phyloP scores from a whole-genome alignment of 2,797 vertebrate genomes.

The Lophius americanus region DNA sequence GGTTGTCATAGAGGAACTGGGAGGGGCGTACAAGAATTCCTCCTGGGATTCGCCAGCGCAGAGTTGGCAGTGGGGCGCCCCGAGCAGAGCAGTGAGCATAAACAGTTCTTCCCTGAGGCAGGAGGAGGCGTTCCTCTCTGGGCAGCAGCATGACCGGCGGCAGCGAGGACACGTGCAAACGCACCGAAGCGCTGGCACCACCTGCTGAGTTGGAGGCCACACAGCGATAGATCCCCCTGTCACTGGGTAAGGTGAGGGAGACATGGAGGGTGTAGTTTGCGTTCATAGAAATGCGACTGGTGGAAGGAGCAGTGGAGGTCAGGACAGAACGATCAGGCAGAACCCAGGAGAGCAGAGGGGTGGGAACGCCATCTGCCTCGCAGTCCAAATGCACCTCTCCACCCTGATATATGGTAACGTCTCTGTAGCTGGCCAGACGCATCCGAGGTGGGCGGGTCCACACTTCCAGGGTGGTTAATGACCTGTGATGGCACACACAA shows the following conservation, averaged over 20 bases:
- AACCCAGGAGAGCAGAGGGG: conserved; percentile 91
- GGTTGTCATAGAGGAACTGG: conserved; percentile 90
- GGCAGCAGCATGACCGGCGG: conserved; percentile 90
- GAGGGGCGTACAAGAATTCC: conserved; percentile 89
- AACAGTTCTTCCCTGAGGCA: conserved; percentile 81
- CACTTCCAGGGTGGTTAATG: conserved; percentile 83
- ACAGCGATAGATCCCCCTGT: conserved; percentile 91
- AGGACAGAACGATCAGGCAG: conserved; percentile 86
- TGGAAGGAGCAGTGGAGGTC: conserved; percentile 69
- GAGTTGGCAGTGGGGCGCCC: conserved; percentile 84
- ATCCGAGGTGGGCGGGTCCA: conserved; percentile 87
- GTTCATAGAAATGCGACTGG: conserved; percentile 79
- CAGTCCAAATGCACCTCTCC: conserved; percentile 87
- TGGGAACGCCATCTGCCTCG: conserved; percentile 85
- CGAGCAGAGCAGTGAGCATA: conserved; percentile 89
- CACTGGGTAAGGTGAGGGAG: conserved; percentile 78
- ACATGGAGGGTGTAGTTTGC: conserved; percentile 89
- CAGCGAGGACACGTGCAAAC: conserved; percentile 88
- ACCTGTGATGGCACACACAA: conserved; percentile 55
- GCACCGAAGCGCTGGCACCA: conserved; percentile 86
- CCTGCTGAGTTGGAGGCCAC: conserved; percentile 92
- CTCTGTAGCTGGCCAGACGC: conserved; percentile 81
- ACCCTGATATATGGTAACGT: conserved; percentile 89
- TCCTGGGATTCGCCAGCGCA: conserved; percentile 89
- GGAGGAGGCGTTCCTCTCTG: conserved; percentile 82